Percentiles rank a stretch among this genome's conserved stretches.
These are phyloP conservation scores for Octodon degus DNA, from an alignment of 2,113 vertebrate species.

Conservation along the genomic window DNA sequence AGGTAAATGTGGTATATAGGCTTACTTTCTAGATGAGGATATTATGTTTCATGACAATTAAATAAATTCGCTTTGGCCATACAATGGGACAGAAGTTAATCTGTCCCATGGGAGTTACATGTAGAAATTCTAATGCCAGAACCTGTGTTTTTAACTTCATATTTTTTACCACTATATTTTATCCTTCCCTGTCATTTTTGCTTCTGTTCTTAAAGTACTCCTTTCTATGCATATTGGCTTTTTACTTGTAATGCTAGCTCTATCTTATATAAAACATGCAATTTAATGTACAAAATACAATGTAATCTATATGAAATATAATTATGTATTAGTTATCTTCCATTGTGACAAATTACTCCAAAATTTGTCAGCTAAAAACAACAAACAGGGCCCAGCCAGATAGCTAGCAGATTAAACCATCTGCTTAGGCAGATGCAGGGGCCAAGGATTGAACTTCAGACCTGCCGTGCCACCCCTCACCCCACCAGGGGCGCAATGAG, in stretches of 20 bases:
- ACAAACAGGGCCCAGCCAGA: background rate
- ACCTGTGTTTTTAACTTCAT: background rate
- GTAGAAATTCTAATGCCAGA: background rate
- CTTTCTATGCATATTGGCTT: background rate
- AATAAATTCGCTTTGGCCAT: too few species aligned
- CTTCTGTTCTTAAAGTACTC: background rate
- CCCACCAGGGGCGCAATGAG: too few species aligned
- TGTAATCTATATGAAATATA: background rate
- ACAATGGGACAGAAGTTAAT: background rate
- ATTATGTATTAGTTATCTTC: background rate
- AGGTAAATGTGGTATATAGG: background rate
- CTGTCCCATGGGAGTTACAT: background rate
- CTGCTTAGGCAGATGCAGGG: too few species aligned
- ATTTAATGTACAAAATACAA: background rate
- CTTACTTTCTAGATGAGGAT: background rate
- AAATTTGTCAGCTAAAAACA: background rate
- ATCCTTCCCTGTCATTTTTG: background rate
- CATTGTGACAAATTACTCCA: background rate
- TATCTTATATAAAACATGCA: background rate
- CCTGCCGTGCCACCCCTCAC: too few species aligned
- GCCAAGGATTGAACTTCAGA: too few species aligned
- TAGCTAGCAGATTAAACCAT: too few species aligned
- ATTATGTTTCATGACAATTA: background rate
- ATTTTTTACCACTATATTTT: background rate
- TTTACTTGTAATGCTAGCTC: background rate